Percentiles rank a stretch among this genome's conserved stretches.
phyloP scores from a whole-genome alignment of 2,888 invertebrate species.

The Drosophila formosana region DNA sequence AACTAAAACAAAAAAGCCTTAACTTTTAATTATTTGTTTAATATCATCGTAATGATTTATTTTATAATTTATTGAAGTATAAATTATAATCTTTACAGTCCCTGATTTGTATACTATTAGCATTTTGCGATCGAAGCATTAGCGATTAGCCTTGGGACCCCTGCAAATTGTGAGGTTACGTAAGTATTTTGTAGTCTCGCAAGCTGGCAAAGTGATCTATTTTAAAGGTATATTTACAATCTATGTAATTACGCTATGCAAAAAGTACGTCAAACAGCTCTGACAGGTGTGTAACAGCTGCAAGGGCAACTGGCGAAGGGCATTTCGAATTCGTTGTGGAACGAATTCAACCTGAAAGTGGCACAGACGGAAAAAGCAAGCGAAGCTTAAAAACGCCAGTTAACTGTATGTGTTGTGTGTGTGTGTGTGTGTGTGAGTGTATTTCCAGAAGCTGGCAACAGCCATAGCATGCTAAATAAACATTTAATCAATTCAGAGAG shows the following conservation, averaged over 20 bases:
- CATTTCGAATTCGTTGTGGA: slow-evolving; percentile 24
- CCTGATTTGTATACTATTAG: background rate
- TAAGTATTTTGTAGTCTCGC: background rate
- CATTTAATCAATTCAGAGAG: slow-evolving; percentile 65
- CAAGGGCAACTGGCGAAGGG: slow-evolving; percentile 43
- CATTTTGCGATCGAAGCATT: background rate
- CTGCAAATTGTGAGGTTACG: slow-evolving; percentile 5
- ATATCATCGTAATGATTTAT: no score
- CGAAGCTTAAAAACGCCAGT: slow-evolving; percentile 18
- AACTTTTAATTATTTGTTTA: no score
- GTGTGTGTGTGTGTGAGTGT: slow-evolving; percentile 4
- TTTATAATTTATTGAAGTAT: background rate
- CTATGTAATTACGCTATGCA: slow-evolving; percentile 1
- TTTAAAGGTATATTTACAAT: slow-evolving; percentile 7
- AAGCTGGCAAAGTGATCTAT: background rate
- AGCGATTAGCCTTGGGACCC: background rate
- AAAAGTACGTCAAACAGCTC: background rate
- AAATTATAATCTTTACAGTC: background rate
- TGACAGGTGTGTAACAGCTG: slow-evolving; percentile 28
- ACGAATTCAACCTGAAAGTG: background rate
- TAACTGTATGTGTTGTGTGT: slow-evolving; percentile 3
- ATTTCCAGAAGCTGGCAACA: slow-evolving; percentile 41
- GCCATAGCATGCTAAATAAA: slow-evolving; percentile 57
- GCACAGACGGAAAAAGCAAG: slow-evolving; percentile 21
- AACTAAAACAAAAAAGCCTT: no score